Evolutionary conservation across 2,797 vertebrate genomes (phyloP).

Genomic region (Lycodopsis pacificus): DNA sequence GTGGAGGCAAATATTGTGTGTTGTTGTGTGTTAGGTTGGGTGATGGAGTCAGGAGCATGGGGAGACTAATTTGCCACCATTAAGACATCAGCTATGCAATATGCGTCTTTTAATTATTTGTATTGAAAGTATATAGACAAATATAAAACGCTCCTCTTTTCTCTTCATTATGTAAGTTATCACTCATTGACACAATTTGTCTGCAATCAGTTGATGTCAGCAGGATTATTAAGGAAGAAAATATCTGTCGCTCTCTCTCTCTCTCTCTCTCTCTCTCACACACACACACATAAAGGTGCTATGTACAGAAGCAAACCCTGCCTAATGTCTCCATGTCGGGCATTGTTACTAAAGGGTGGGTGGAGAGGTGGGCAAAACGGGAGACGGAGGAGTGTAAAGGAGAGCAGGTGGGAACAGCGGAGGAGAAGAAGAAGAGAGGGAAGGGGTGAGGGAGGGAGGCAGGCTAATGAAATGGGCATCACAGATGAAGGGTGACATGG

Average conservation of each 20-base stretch:
- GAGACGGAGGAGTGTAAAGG: constrained; percentile 23
- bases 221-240: background rate
- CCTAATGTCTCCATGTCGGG: constrained; percentile 7
- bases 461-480: constrained; percentile 72
- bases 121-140: background rate
- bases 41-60: constrained; percentile 75
- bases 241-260: background rate
- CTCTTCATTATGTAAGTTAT: background rate
- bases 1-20: constrained; percentile 29
- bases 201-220: background rate
- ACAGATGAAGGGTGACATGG: constrained; percentile 71
- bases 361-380: constrained; percentile 35
- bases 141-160: background rate
- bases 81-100: constrained; percentile 21
- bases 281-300: background rate
- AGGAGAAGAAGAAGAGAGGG: constrained; percentile 31
- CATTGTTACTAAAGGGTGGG: constrained; percentile 26
- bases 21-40: constrained; percentile 31
- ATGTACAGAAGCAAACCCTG: background rate
- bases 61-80: constrained; percentile 74
- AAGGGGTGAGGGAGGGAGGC: constrained; percentile 38
- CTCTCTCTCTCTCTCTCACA: background rate
- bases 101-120: background rate
- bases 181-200: background rate
- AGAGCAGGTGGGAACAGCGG: constrained; percentile 52